Evolutionary conservation across 2,888 invertebrate species (phyloP).

Genomic region (Neuroscelio doddi): DNA sequence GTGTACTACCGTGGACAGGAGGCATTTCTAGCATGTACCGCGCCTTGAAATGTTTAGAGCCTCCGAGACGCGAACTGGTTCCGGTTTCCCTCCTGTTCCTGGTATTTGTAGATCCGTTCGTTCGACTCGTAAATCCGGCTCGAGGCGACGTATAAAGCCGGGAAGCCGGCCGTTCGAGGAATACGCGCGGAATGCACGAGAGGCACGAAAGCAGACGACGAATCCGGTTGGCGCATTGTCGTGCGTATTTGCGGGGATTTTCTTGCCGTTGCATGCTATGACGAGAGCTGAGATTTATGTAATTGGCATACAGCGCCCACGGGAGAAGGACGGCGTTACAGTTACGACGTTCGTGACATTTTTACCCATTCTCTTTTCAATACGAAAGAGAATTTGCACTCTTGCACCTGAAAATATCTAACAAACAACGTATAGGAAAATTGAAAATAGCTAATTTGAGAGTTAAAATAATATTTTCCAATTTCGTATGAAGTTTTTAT

Average conservation of each 20-base stretch:
- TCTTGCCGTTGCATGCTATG: conserved; percentile 18
- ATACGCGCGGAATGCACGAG: conserved; percentile 31
- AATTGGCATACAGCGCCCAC: conserved; percentile 40
- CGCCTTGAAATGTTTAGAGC: no score
- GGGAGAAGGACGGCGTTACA: conserved; percentile 24
- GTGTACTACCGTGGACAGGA: no score
- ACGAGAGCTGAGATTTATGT: conserved; percentile 38
- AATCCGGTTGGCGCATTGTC: conserved; percentile 36
- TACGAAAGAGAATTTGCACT: no score
- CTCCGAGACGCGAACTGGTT: no score
- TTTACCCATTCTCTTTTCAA: no score
- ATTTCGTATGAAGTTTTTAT: no score
- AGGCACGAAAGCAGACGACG: conserved; percentile 23
- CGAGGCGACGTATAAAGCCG: conserved; percentile 29
- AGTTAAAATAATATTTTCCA: no score
- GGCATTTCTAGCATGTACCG: no score
- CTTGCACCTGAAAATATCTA: no score
- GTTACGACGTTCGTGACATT: conserved; percentile 36
- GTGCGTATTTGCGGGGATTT: conserved; percentile 30
- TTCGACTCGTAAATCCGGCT: conserved; percentile 28
- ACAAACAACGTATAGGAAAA: no score
- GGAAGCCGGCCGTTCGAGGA: conserved; percentile 33
- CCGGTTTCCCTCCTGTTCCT: conserved; percentile 29
- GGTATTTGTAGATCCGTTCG: conserved; percentile 5
- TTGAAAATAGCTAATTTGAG: no score